Evolutionary conservation across 2,888 invertebrate species (phyloP), one percentile per base, ranked within the genome.

Genomic region (Orthonychiurus folsomi): DNA sequence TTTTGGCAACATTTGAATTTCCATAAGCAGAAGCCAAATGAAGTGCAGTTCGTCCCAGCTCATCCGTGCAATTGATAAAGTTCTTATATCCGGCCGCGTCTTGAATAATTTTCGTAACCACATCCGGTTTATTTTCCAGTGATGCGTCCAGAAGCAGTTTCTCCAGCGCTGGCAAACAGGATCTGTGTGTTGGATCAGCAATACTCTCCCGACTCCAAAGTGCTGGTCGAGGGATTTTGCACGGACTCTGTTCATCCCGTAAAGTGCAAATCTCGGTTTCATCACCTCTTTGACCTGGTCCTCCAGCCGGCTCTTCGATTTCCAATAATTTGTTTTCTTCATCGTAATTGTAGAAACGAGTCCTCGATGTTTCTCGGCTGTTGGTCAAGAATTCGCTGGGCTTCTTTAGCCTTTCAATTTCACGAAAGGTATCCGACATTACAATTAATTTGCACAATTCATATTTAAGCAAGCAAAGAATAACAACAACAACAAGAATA

Each of bases 1-100:
- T 5, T 12, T 65, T 26, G 3, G 63, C 63, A 52, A 65, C 48
- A 15, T 66, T 47, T 2, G 62, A 3, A 18, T 64, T 56, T 1
- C 66, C 66, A 58, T 53, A 48, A 0, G 64, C 64, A n/a, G 65
- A 28, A 20, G 66, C 69, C 50, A 65, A 64, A 15, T 61, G 58
- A 1, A 69, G 27, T 2, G 65, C 61, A 0, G 67, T 66, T 2
- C 66, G 60, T 9, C 61, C 61, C 12, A 56, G 56, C 12, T 28
- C 37, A 2, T 23, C 53, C 26, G 64, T 60, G 59, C 66, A 66
- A 15, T 59, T 15, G 15, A 37, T 37, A 15, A 37, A 37, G 15
- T 37, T 15, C 37, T 37, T 37, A 15, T 37, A 37, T 9, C 37
- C 15, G 5, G 9, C 37, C 15, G 37, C 15, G 5, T 15, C 9